phyloP scores from a whole-genome alignment of 1,140 invertebrate species.

The Pogonognathellus flavescens region DNA sequence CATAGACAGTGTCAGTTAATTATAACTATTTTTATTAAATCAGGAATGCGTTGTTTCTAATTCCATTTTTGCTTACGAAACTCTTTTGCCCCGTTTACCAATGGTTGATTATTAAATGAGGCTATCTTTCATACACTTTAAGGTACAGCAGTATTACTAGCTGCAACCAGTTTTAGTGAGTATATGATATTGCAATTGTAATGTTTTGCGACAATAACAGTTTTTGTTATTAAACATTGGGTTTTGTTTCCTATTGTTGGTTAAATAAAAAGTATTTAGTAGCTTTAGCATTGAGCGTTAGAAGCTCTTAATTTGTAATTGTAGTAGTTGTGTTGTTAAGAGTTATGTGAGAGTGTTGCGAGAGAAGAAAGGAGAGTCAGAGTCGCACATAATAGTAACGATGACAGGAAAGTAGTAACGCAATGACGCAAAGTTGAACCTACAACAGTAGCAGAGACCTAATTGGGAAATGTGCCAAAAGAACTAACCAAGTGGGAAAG shows the following conservation, averaged over 20 bases:
- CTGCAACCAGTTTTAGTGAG: neutral
- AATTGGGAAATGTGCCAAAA: slow-evolving; percentile 39
- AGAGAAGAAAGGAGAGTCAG: neutral
- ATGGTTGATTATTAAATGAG: too few relatives aligned
- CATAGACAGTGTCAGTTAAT: too few relatives aligned
- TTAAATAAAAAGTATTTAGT: too few relatives aligned
- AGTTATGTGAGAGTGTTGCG: neutral
- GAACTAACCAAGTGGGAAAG: slow-evolving; percentile 15
- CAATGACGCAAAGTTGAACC: slow-evolving; percentile 15
- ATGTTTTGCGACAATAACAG: neutral
- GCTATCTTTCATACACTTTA: too few relatives aligned
- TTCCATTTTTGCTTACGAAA: too few relatives aligned
- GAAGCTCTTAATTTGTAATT: slow-evolving; percentile 3
- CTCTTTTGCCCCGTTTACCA: too few relatives aligned
- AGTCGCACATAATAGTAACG: slow-evolving; percentile 22
- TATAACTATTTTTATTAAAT: too few relatives aligned
- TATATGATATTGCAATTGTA: neutral
- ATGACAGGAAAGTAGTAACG: neutral
- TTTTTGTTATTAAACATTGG: too few relatives aligned
- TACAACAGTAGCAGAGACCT: slow-evolving; percentile 25
- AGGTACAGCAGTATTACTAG: too few relatives aligned
- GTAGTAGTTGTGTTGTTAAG: neutral
- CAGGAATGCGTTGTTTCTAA: too few relatives aligned
- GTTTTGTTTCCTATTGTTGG: too few relatives aligned
- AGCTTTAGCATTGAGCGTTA: too few relatives aligned